These are phyloP conservation scores for Columba guinea DNA, from an alignment of 2,797 vertebrate genomes.

Conservation along the genomic window DNA sequence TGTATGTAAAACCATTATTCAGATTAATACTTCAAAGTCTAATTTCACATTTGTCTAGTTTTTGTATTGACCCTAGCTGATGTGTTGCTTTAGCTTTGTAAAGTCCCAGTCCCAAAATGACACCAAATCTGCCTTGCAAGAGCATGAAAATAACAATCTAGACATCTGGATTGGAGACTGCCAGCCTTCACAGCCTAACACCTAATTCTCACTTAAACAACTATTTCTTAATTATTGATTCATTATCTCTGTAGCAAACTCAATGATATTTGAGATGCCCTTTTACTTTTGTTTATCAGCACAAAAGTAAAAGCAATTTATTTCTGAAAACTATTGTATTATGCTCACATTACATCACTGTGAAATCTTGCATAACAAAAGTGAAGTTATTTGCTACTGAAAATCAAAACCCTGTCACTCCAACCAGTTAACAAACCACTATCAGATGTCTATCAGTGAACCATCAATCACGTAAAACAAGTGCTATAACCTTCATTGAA, in stretches of 20 bases:
- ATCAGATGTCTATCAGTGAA: background rate
- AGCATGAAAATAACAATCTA: background rate
- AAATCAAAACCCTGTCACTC: background rate
- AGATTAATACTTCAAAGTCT: background rate
- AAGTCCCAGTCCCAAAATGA: background rate
- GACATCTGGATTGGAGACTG: background rate
- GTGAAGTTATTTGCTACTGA: background rate
- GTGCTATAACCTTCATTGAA: background rate
- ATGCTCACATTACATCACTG: background rate
- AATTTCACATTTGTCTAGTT: background rate
- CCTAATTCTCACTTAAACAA: background rate
- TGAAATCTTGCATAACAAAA: background rate
- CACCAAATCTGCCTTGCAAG: background rate
- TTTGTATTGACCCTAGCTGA: background rate
- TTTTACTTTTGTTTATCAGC: background rate
- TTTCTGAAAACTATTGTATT: background rate
- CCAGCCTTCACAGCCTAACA: background rate
- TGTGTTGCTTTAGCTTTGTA: rapidly evolving
- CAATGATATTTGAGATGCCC: background rate
- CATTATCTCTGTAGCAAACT: background rate
- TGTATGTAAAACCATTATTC: background rate
- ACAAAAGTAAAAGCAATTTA: background rate
- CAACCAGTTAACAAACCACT: background rate
- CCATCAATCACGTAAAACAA: background rate
- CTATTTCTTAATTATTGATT: background rate